Evolutionary conservation across 2,797 vertebrate species (phyloP).

Genomic region (Microtus californicus): DNA sequence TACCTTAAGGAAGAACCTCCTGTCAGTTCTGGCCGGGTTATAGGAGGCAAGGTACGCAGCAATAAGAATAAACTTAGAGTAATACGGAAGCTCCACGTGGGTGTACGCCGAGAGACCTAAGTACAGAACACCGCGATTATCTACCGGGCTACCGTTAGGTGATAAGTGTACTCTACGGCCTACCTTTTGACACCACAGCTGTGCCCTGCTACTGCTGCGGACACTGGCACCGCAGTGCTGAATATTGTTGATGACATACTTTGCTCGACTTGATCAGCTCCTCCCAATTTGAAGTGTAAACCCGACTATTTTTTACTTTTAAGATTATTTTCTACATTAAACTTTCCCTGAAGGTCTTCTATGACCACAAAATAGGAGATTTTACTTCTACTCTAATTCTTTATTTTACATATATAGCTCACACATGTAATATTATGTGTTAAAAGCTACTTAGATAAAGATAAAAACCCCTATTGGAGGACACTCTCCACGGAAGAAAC

Average conservation of each 20-base stretch:
- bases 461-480: slow-evolving; percentile 6
- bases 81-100: slow-evolving; percentile 97
- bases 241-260: not conserved
- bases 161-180: not conserved
- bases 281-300: not conserved
- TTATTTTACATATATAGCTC: not conserved
- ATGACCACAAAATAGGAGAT: not conserved
- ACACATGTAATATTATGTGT: not conserved
- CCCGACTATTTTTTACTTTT: not conserved
- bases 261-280: not conserved
- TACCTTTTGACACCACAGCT: not conserved
- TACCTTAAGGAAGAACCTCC: slow-evolving; percentile 98
- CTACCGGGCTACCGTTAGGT: not conserved
- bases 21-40: slow-evolving; percentile 97
- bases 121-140: slow-evolving; percentile 55
- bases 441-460: slow-evolving; percentile 37
- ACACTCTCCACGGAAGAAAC: not conserved
- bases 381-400: not conserved
- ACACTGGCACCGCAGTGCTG: too few species aligned
- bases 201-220: not conserved
- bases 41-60: slow-evolving; percentile 98
- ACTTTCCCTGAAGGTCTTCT: not conserved
- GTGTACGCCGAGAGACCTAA: slow-evolving; percentile 93
- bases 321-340: not conserved
- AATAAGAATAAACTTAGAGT: slow-evolving; percentile 98